Base-by-base conservation (phyloP, 2,797 vertebrate species). In the Cossypha polioptera region DNA sequence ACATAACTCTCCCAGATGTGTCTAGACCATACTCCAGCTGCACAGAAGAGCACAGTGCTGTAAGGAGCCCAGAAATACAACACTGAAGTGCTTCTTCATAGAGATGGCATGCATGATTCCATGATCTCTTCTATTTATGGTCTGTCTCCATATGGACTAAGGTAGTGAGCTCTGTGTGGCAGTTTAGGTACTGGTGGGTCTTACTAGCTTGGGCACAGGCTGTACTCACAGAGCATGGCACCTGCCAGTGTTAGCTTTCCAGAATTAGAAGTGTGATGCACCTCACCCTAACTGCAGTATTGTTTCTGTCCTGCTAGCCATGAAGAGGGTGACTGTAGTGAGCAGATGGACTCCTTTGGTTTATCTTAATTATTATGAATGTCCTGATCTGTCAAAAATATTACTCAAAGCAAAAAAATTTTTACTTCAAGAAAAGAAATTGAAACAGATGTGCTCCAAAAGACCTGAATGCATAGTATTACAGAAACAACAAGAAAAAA, bases 151-250 rank as follows among this genome's bases (percentile, higher is more conserved):
- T 13, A 26, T 12, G 14, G 61, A 16, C 40, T 40, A 36, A 42
- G 20, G 51, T 5, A 59, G 25, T 13, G 43, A 79, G 72, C 17
- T 71, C 83, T 62, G 13, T 18, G 28, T 13, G 11, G 40, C 65
- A 48, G 5, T 73, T 69, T 14, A 33, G 18, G 29, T 66, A 20
- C 54, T 61, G 24, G 59, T 66, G 38, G 36, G 22, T 51, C 11
- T 94, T 35, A 16, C 16, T 21, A 65, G n/a, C 10, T 45, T 61
- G 50, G 51, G n/a, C 3, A 1, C 16, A 48, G 68, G n/a, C 33
- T 0, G 0, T 51, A 8, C 33, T 43, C 29, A 31, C 8, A 36
- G 45, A 74, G 16, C 1, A 1, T 38, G 14, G 35, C 36, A 59
- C 12, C 45, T 90, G 63, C 33, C 18, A 51, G n/a, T 38, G 22